Conservation (phyloP, 2,113 vertebrate genomes). For the Laticauda colubrina region DNA sequence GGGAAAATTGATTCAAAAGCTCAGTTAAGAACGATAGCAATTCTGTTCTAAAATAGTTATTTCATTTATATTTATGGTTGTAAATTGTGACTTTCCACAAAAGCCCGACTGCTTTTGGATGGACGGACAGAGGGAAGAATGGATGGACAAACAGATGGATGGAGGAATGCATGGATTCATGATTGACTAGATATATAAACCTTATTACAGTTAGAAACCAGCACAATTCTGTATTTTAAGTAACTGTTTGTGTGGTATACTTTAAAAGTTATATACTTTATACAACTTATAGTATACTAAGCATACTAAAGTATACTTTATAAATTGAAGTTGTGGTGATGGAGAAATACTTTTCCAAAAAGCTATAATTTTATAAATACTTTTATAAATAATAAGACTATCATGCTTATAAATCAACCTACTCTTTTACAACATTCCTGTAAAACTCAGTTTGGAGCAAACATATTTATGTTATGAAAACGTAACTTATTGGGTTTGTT, state of each 20-base stretch:
- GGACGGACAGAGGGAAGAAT: not conserved
- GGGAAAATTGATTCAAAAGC: constrained; percentile 34
- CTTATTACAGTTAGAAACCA: not conserved
- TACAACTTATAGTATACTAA: too few species aligned
- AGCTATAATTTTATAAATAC: not conserved
- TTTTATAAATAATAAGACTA: not conserved
- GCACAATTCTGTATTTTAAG: not conserved
- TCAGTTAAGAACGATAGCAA: constrained; percentile 41
- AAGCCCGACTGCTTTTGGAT: not conserved
- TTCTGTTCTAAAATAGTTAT: not conserved
- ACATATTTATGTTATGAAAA: constrained; percentile 14
- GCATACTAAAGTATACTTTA: too few species aligned
- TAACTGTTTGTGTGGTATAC: not conserved
- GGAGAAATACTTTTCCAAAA: not conserved
- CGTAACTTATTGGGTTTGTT: constrained; percentile 32
- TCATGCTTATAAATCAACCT: constrained; percentile 41
- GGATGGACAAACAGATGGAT: not conserved
- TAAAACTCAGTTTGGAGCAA: constrained; percentile 22
- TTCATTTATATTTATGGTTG: not conserved
- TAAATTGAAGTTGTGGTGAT: too few species aligned
- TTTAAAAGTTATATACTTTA: not conserved
- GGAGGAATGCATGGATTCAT: not conserved
- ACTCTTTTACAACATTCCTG: constrained; percentile 19
- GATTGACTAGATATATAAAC: not conserved
- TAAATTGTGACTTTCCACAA: not conserved